These are phyloP conservation scores for Sepiola atlantica DNA, from an alignment of 2,888 invertebrate species.

Conservation along the genomic window DNA sequence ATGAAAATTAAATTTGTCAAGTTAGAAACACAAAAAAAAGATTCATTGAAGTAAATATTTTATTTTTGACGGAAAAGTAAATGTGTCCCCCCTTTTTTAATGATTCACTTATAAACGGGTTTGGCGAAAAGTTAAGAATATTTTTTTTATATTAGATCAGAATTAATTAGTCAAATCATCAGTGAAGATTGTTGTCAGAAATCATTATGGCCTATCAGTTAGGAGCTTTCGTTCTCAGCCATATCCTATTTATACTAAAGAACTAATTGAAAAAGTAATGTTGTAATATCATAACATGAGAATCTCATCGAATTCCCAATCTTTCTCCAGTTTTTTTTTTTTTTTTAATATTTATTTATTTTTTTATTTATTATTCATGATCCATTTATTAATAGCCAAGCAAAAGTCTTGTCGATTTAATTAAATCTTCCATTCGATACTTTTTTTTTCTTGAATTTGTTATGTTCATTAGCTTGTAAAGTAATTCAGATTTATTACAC, in stretches of 20 bases:
- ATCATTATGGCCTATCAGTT: background rate
- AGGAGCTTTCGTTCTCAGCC: background rate
- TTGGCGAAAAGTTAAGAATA: background rate
- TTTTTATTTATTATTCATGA: background rate
- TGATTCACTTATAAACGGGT: background rate
- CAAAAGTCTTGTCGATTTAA: background rate
- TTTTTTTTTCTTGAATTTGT: slow-evolving; percentile 32
- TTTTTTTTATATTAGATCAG: background rate
- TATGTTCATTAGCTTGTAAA: slow-evolving; percentile 8
- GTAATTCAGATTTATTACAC: slow-evolving; percentile 32
- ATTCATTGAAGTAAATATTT: no score
- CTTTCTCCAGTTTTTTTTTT: background rate
- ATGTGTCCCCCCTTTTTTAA: background rate
- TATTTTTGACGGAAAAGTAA: background rate
- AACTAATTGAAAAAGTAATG: background rate
- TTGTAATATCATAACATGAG: background rate
- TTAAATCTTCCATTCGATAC: slow-evolving; percentile 23
- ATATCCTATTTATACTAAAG: background rate
- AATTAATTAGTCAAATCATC: background rate
- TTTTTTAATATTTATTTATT: background rate
- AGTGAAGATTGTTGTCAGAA: background rate
- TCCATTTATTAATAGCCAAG: background rate
- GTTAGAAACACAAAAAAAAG: no score
- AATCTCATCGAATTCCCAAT: background rate
- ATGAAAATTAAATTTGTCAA: no score